A percentile compares a stretch with the other conserved stretches of the same genome.
Evolutionary conservation across 2,888 invertebrate genomes (phyloP).

Genomic region (Periphyllus acericola): DNA sequence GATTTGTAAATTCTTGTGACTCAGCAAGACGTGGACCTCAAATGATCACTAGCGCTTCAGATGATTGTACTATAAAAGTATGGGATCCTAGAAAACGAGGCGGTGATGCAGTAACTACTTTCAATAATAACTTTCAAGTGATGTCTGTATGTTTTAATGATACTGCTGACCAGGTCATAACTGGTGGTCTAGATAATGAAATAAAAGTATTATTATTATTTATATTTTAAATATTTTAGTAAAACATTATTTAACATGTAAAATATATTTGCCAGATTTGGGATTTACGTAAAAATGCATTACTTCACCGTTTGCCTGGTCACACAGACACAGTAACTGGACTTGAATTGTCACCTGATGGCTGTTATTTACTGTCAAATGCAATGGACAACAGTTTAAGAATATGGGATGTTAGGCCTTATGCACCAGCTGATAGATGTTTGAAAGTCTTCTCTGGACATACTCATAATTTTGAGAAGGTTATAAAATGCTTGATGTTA

Average conservation of each 20-base stretch:
- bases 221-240: not conserved
- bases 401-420: constrained; percentile 97
- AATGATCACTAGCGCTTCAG: constrained; percentile 90
- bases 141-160: constrained; percentile 94
- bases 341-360: constrained; percentile 83
- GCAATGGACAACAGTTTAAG: constrained; percentile 95
- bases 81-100: constrained; percentile 93
- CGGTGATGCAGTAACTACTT: constrained; percentile 75
- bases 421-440: constrained; percentile 91
- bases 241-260: not conserved
- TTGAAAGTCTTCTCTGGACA: constrained; percentile 92
- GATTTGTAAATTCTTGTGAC: constrained; percentile 73
- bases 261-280: constrained; percentile 73
- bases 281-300: constrained; percentile 91
- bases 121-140: constrained; percentile 78
- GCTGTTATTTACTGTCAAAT: constrained; percentile 92
- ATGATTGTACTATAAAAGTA: constrained; percentile 91
- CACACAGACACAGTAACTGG: constrained; percentile 97
- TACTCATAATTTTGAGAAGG: constrained; percentile 96
- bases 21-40: constrained; percentile 87
- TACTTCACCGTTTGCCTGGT: constrained; percentile 86
- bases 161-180: constrained; percentile 93
- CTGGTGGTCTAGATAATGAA: constrained; percentile 96
- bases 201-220: constrained; percentile 74
- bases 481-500: constrained; percentile 64